A percentile compares a stretch with the other conserved stretches of the same genome.
phyloP scores from a whole-genome alignment of 2,888 invertebrate genomes.

The Tenodera sinensis region DNA sequence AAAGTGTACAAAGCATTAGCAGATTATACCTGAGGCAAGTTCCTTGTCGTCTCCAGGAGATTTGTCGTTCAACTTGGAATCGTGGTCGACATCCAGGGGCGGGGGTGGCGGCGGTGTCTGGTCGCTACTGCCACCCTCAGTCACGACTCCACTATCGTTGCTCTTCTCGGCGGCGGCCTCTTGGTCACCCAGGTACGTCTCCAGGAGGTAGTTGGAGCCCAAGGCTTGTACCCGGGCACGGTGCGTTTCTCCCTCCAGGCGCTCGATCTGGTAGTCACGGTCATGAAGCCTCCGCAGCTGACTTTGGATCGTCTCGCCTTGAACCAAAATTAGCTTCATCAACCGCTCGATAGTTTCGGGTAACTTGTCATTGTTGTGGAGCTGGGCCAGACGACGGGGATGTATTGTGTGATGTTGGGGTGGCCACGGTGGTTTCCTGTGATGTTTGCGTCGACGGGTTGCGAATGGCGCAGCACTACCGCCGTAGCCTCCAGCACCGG shows the following conservation, averaged over 20 bases:
- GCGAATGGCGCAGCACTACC: constrained; percentile 11
- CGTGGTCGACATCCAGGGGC: constrained; percentile 44
- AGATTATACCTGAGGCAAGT: neutral
- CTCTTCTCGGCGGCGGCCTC: constrained; percentile 57
- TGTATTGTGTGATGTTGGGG: constrained; percentile 35
- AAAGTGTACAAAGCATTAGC: too few species aligned
- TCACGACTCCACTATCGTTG: constrained; percentile 66
- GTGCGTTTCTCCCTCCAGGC: constrained; percentile 74
- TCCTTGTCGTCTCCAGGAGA: neutral
- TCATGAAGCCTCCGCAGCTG: constrained; percentile 51
- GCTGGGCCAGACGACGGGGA: constrained; percentile 43
- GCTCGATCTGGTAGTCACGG: constrained; percentile 74
- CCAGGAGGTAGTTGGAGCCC: constrained; percentile 74
- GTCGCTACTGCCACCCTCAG: constrained; percentile 61
- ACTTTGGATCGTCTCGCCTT: constrained; percentile 56
- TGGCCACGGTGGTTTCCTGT: constrained; percentile 31
- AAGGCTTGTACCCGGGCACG: constrained; percentile 67
- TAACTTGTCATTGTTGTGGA: constrained; percentile 33
- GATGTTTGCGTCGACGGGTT: constrained; percentile 21
- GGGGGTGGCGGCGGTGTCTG: constrained; percentile 46
- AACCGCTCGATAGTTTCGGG: constrained; percentile 47
- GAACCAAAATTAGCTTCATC: constrained; percentile 55
- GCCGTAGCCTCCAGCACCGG: constrained; percentile 7
- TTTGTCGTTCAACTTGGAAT: constrained; percentile 22
- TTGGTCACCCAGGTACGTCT: constrained; percentile 59